Evolutionary conservation across 2,113 vertebrate species (phyloP), one percentile per base, ranked within the genome.

Genomic region (Neodon shergylaensis): DNA sequence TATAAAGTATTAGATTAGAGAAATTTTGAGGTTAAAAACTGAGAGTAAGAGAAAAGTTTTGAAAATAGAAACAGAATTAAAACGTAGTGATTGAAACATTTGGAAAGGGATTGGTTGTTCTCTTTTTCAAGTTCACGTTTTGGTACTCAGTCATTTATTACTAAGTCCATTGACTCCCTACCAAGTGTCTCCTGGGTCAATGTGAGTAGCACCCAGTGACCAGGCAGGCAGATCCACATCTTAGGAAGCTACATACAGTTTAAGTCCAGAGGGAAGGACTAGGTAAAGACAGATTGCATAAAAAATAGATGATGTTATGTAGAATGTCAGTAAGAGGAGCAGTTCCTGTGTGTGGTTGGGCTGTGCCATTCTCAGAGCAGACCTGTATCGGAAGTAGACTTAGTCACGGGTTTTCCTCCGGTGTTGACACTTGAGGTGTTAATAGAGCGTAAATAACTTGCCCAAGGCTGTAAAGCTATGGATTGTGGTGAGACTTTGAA

Each of bases 391-490:
- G 39, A 42, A 28, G 77, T 76, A 6, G 21, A 26, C 4, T 65
- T 24, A 24, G 39, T 7, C 22, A 28, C 16, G 8, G 66, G 33
- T 21, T 47, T 31, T 72, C 63, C n/a, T 61, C 47, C 92, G 21
- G 66, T 58, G 88, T 19, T 42, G 66, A 81, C 87, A 68, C 58
- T 21, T 58, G 58, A 33, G 63, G 39, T 77, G 39, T 89, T 24
- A 63, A n/a, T 33, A 91, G 78, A 96, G 97, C 17, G 36, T 42
- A 66, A 44, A 39, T 63, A 21, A 79, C 78, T 89, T 95, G 47
- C 44, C 28, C 90, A 81, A 65, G 42, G 78, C 96, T 70, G 83
- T 17, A 79, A 33, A 61, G 11, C 61, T 86, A 87, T 88, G 65
- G 77, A n/a, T 54, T 81, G 61, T 77, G 79, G 52, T 83, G 28